Evolutionary conservation across 2,888 invertebrate species (phyloP).

Genomic region (Lottia scabra): DNA sequence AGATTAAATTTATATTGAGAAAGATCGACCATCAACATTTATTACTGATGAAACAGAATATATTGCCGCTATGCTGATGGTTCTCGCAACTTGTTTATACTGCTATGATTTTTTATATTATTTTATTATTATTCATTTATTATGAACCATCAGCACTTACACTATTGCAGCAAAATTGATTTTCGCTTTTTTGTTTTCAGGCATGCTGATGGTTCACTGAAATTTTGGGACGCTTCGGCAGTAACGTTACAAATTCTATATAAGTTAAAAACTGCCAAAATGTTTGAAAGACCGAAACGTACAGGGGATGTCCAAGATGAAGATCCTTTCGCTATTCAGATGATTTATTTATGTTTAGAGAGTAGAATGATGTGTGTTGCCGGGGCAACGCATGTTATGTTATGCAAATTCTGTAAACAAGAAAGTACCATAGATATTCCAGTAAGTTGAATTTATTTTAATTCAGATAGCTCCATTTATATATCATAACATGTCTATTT

Average conservation of each 20-base stretch:
- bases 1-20: too few relatives aligned
- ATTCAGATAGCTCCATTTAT: too few relatives aligned
- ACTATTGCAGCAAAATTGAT: not conserved
- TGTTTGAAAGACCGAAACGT: constrained; percentile 80
- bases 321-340: constrained; percentile 90
- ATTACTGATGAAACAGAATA: not conserved
- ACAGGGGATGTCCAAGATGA: constrained; percentile 73
- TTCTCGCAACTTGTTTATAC: too few relatives aligned
- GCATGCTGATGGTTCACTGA: constrained; percentile 97
- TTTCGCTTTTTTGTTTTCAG: constrained; percentile 72
- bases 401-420: constrained; percentile 94
- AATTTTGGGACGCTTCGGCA: constrained; percentile 98
- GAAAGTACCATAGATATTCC: constrained; percentile 77
- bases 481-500: too few relatives aligned
- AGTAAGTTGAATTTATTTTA: constrained; percentile 57
- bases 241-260: constrained; percentile 96
- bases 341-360: constrained; percentile 92
- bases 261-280: constrained; percentile 96
- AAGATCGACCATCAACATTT: too few relatives aligned
- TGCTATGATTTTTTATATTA: too few relatives aligned
- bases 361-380: constrained; percentile 90
- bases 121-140: too few relatives aligned
- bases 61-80: constrained; percentile 20
- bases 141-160: too few relatives aligned
- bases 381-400: constrained; percentile 91